A percentile compares a stretch with the other conserved stretches of the same genome.
phyloP scores from a whole-genome alignment of 2,797 vertebrate species.

The Clarias platycephalus region DNA sequence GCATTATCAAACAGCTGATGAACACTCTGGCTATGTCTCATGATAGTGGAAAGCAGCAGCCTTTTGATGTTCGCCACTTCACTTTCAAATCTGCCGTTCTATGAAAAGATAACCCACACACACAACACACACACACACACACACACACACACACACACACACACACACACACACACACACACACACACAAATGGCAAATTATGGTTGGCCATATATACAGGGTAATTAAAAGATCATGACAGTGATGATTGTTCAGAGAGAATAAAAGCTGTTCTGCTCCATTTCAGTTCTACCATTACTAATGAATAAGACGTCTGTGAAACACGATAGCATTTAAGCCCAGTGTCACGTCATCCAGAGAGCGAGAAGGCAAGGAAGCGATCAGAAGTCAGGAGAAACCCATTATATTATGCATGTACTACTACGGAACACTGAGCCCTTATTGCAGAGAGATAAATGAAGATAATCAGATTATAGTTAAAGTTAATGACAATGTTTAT shows the following conservation, averaged over 20 bases:
- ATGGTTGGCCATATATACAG: neutral
- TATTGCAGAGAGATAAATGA: neutral
- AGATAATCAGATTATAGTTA: slow-evolving; percentile 12
- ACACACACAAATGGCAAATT: neutral
- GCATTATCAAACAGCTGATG: slow-evolving; percentile 62
- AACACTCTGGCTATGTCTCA: slow-evolving; percentile 66
- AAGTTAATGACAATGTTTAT: slow-evolving; percentile 1
- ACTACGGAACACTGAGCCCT: neutral
- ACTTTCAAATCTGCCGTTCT: neutral
- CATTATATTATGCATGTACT: slow-evolving; percentile 46
- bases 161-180: neutral
- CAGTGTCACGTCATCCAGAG: slow-evolving; percentile 57
- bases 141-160: neutral
- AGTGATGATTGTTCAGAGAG: neutral
- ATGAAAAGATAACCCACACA: neutral
- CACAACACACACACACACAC: neutral
- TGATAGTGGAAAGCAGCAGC: slow-evolving; percentile 50
- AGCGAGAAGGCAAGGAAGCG: slow-evolving; percentile 51
- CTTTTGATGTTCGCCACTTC: slow-evolving; percentile 56
- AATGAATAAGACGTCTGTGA: slow-evolving; percentile 53
- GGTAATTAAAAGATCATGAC: slow-evolving; percentile 9
- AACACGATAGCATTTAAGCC: slow-evolving; percentile 58
- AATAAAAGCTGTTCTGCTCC: slow-evolving; percentile 30
- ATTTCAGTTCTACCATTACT: slow-evolving; percentile 52
- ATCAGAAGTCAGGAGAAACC: slow-evolving; percentile 9